Percentiles rank a stretch among this genome's conserved stretches.
These are phyloP conservation scores for Hoplias malabaricus DNA, from an alignment of 2,113 vertebrate genomes.

Conservation along the genomic window DNA sequence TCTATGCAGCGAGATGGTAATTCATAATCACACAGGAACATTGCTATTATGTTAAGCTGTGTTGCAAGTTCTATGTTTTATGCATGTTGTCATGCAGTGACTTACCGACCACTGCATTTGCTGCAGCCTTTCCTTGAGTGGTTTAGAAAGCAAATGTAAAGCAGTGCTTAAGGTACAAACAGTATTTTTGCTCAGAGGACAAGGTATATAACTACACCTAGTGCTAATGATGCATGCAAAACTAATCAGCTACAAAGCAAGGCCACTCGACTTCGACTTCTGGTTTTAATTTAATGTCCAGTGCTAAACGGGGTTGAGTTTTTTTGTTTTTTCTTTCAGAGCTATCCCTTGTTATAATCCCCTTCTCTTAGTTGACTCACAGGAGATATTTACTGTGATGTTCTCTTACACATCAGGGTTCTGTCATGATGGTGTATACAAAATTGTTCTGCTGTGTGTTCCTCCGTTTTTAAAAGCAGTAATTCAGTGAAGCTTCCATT, in stretches of 20 bases:
- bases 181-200: background rate
- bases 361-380: too few relatives aligned
- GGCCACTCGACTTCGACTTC: too few relatives aligned
- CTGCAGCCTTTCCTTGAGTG: background rate
- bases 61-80: background rate
- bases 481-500: too few relatives aligned
- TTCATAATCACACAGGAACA: background rate
- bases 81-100: background rate
- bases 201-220: conserved; percentile 31
- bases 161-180: background rate
- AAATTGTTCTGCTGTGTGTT: too few relatives aligned
- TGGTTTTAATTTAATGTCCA: too few relatives aligned
- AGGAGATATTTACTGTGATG: too few relatives aligned
- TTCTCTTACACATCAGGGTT: too few relatives aligned
- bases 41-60: background rate
- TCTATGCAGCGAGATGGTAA: background rate
- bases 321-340: too few relatives aligned
- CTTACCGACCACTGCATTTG: background rate
- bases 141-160: background rate
- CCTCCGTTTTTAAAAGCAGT: too few relatives aligned
- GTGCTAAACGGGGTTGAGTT: too few relatives aligned
- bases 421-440: too few relatives aligned
- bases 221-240: background rate
- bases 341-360: too few relatives aligned
- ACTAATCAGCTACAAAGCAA: background rate